Evolutionary conservation across 35 echinoderm and acorn worm genomes (phyloP).

Genomic region (Hemicentrotus pulcherrimus): DNA sequence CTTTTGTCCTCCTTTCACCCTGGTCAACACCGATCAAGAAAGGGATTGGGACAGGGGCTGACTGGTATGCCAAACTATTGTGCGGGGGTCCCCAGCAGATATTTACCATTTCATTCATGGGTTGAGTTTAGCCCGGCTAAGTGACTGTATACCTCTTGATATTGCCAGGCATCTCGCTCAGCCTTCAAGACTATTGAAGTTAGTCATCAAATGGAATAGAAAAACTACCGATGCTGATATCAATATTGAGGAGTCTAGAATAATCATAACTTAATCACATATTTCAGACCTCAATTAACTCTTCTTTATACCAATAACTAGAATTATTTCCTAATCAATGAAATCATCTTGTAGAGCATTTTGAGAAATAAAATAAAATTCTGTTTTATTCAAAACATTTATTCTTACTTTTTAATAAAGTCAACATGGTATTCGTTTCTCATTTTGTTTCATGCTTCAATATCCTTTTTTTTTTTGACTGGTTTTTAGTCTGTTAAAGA

Average conservation of each 20-base stretch:
- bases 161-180: background rate
- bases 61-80: slow-evolving; percentile 36
- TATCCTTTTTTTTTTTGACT: too few species aligned
- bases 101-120: slow-evolving; percentile 48
- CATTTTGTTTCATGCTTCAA: background rate
- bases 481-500: too few species aligned
- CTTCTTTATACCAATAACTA: background rate
- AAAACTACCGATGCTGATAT: too few species aligned
- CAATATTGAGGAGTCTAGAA: background rate
- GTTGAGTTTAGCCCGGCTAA: background rate
- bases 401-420: background rate
- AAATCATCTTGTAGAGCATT: background rate
- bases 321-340: background rate
- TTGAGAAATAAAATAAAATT: background rate
- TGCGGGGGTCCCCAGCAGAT: background rate
- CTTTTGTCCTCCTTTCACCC: slow-evolving; percentile 11
- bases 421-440: background rate
- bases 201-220: background rate
- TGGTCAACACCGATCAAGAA: slow-evolving; percentile 27
- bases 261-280: background rate
- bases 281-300: background rate
- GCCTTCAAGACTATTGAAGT: background rate
- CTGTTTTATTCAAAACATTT: background rate
- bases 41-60: background rate
- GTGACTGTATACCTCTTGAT: slow-evolving; percentile 14